phyloP scores from a whole-genome alignment of 2,797 vertebrate species.

The Erethizon dorsatum region DNA sequence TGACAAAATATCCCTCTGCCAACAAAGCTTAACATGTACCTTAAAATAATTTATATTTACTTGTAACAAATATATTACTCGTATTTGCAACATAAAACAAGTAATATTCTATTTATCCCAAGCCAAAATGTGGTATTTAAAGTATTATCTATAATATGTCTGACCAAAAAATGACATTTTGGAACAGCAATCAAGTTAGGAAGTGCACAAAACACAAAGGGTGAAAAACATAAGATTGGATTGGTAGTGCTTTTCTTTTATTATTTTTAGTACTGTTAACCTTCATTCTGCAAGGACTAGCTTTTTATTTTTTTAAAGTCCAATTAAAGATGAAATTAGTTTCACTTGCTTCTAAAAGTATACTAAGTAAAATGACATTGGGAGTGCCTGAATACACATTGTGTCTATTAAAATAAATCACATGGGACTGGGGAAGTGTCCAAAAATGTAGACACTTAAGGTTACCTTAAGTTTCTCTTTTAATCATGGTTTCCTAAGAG shows the following conservation, averaged over 20 bases:
- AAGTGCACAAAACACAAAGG: constrained; percentile 16
- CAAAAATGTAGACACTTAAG: background rate
- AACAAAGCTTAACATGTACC: constrained; percentile 77
- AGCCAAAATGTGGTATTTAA: constrained; percentile 64
- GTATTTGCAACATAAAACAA: constrained; percentile 64
- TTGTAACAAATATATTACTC: background rate
- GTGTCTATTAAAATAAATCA: constrained; percentile 69
- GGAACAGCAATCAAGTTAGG: constrained; percentile 56
- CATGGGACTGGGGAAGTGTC: background rate
- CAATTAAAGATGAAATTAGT: constrained; percentile 61
- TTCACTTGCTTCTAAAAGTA: constrained; percentile 59
- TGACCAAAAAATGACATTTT: constrained; percentile 58
- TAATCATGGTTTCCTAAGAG: constrained; percentile 14
- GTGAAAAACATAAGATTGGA: constrained; percentile 1
- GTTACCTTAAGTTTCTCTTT: background rate
- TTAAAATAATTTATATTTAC: constrained; percentile 75
- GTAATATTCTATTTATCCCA: constrained; percentile 54
- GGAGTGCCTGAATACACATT: background rate
- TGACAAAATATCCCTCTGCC: constrained; percentile 78
- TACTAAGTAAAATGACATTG: constrained; percentile 56
- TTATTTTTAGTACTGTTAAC: constrained; percentile 29
- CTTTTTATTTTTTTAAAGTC: constrained; percentile 30
- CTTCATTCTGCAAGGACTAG: background rate
- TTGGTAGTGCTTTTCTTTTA: constrained; percentile 14
- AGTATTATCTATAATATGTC: constrained; percentile 35